Percentiles rank a stretch among this genome's conserved stretches.
Conservation (phyloP, 2,113 vertebrate genomes). For the Aplodontia rufa region DNA sequence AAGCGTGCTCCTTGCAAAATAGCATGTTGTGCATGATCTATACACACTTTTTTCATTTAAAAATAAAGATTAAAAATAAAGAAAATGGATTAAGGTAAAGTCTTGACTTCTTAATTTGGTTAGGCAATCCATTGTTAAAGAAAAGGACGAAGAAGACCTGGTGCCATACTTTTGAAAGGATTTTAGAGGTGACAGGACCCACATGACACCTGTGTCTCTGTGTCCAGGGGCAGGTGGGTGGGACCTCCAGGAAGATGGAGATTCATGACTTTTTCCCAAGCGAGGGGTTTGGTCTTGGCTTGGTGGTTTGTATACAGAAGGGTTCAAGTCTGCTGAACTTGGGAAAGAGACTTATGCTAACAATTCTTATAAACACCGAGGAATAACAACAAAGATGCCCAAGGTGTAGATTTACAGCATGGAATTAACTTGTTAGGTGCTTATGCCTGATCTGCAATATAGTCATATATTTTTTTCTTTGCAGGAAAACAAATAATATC, state of each 20-base stretch:
- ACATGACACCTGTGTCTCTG: too few relatives aligned
- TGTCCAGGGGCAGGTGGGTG: not conserved
- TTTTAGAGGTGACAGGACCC: not conserved
- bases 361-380: not conserved
- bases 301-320: not conserved
- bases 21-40: not conserved
- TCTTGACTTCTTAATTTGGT: not conserved
- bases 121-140: not conserved
- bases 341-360: not conserved
- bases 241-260: not conserved
- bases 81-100: not conserved
- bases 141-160: not conserved
- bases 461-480: not conserved
- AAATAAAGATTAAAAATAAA: not conserved
- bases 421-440: not conserved
- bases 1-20: not conserved
- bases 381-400: not conserved
- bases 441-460: not conserved
- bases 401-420: not conserved
- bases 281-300: not conserved
- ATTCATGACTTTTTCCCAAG: not conserved
- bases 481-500: not conserved
- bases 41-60: not conserved
- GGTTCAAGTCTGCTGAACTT: not conserved
- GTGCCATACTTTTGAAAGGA: not conserved